Evolutionary conservation across 2,888 invertebrate genomes (phyloP).

Genomic region (Dynastes maya): DNA sequence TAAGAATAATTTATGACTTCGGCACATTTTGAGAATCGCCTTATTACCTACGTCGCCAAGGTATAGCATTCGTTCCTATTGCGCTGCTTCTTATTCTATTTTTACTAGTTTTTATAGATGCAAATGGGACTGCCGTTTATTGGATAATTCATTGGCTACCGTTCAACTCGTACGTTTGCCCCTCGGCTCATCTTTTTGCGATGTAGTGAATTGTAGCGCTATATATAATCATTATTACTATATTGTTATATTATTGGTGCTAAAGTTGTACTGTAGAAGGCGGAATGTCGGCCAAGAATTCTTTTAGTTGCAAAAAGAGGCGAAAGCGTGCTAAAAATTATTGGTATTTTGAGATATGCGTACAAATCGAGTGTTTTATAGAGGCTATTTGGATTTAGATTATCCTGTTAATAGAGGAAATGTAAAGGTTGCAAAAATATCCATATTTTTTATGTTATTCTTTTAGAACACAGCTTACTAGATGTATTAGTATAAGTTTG

Average conservation of each 20-base stretch:
- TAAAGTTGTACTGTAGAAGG: no score
- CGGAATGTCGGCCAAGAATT: not conserved
- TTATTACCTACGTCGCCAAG: not conserved
- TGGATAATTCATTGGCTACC: not conserved
- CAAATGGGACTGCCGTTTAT: not conserved
- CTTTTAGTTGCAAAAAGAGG: not conserved
- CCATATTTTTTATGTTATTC: no score
- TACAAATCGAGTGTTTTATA: no score
- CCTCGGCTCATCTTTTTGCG: constrained; percentile 2
- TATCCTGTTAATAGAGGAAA: no score
- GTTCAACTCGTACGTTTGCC: constrained; percentile 9
- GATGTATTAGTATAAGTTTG: no score
- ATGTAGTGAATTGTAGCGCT: not conserved
- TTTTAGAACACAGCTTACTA: no score
- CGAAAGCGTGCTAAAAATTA: constrained; percentile 4
- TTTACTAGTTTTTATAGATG: constrained; percentile 23
- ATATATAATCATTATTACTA: not conserved
- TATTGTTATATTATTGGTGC: not conserved
- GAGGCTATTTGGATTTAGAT: no score
- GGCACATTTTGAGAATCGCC: not conserved
- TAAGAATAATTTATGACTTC: not conserved
- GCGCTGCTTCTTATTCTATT: constrained; percentile 28
- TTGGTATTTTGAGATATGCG: not conserved
- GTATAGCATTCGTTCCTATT: not conserved
- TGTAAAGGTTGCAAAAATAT: no score